phyloP scores from a whole-genome alignment of 2,888 invertebrate genomes.

The Sinelater perroti region DNA sequence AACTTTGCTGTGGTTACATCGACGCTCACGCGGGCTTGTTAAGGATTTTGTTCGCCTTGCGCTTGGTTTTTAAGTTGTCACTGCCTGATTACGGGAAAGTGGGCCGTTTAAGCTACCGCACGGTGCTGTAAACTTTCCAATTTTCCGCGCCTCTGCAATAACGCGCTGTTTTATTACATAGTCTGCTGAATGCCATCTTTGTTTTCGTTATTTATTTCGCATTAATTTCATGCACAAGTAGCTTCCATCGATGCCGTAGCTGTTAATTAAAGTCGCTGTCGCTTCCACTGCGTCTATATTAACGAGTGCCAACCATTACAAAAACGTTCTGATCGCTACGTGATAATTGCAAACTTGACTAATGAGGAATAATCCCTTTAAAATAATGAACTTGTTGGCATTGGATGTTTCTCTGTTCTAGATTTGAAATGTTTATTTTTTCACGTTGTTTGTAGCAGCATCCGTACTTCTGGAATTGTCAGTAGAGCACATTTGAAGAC shows the following conservation, averaged over 20 bases:
- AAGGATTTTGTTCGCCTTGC: background rate
- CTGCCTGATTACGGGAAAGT: conserved; percentile 17
- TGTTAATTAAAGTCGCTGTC: background rate
- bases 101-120: no score
- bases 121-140: no score
- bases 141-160: no score
- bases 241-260: background rate
- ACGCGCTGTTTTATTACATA: no score
- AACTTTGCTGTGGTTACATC: background rate
- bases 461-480: conserved; percentile 2
- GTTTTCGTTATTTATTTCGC: conserved; percentile 5
- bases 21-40: background rate
- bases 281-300: background rate
- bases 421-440: conserved; percentile 7
- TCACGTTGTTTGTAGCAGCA: conserved; percentile 7
- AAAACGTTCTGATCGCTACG: background rate
- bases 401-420: conserved; percentile 7
- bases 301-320: conserved; percentile 5
- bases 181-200: no score
- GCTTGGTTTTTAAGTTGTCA: background rate
- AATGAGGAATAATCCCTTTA: background rate
- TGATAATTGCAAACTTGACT: background rate
- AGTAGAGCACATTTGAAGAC: conserved; percentile 5
- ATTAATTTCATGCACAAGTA: conserved; percentile 1
- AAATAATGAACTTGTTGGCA: background rate